These are phyloP conservation scores for Cyphomyrus plagiostoma DNA, from an alignment of 2,113 vertebrate species.

Conservation along the genomic window DNA sequence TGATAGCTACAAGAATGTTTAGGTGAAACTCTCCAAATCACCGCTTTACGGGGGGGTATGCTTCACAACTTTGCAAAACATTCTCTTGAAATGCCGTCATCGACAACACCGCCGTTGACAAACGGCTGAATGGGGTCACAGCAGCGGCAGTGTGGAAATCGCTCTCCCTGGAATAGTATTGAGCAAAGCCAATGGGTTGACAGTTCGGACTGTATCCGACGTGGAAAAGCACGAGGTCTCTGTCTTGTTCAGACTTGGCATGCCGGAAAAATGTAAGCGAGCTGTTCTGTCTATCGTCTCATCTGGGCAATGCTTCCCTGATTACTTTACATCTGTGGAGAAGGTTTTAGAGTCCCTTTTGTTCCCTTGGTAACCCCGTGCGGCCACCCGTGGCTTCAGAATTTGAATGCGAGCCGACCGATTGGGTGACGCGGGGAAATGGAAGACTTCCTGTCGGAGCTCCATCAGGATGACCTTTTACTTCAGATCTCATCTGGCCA, in stretches of 20 bases:
- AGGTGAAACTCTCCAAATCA: background rate
- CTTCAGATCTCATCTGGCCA: background rate
- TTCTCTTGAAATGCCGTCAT: background rate
- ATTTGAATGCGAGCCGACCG: background rate
- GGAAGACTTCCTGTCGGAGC: background rate
- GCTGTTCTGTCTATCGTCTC: background rate
- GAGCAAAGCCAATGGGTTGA: background rate
- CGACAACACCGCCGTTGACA: background rate
- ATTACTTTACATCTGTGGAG: background rate
- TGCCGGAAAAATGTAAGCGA: background rate
- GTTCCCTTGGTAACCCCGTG: background rate
- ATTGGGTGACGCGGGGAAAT: background rate
- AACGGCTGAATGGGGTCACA: background rate
- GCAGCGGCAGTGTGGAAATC: background rate
- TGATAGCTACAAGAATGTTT: background rate
- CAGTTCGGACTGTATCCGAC: background rate
- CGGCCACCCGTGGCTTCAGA: background rate
- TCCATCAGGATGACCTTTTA: background rate
- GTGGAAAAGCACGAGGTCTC: background rate
- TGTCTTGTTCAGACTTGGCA: background rate
- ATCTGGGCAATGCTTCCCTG: background rate
- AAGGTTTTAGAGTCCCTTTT: background rate
- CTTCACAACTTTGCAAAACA: background rate
- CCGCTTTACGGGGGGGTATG: background rate
- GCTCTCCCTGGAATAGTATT: background rate